Percentiles rank a stretch among this genome's conserved stretches.
Evolutionary conservation across 30 jellyfish, hydroid and myxozoan species (phyloP).

Genomic region (Nemopilema nomurai): DNA sequence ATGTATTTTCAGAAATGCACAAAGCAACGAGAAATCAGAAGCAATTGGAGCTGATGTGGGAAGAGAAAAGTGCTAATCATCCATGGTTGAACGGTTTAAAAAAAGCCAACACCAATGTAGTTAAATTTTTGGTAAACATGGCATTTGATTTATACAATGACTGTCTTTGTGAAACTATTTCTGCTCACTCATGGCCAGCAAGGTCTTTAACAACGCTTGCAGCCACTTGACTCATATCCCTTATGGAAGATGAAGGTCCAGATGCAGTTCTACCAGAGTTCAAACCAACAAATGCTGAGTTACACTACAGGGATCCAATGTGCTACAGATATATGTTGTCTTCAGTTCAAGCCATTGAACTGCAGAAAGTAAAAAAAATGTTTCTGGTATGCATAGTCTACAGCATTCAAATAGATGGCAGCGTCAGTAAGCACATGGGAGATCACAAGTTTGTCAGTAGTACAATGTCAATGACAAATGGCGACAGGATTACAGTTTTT

Average conservation of each 20-base stretch:
- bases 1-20: too few species aligned
- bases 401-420: constrained; percentile 28
- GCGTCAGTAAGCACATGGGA: constrained; percentile 31
- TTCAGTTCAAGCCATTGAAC: constrained; percentile 39
- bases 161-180: constrained; percentile 26
- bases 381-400: constrained; percentile 2
- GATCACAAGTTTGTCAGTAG: constrained; percentile 22
- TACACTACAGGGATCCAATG: constrained; percentile 49
- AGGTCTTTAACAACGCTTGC: constrained; percentile 39
- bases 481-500: constrained; percentile 11
- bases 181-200: constrained; percentile 58
- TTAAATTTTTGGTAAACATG: constrained; percentile 13
- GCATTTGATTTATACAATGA: constrained; percentile 39
- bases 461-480: constrained; percentile 20
- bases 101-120: constrained; percentile 1
- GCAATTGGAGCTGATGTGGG: too few species aligned
- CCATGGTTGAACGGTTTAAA: background rate
- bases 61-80: background rate
- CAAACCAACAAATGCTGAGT: constrained; percentile 44
- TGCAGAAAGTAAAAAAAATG: constrained; percentile 30
- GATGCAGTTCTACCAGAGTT: constrained; percentile 56
- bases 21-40: too few species aligned
- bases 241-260: too few species aligned
- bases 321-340: constrained; percentile 41
- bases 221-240: too few species aligned